Evolutionary conservation across 2,113 vertebrate species (phyloP), one percentile per base, ranked within the genome.

Genomic region (Sebastes fasciatus): DNA sequence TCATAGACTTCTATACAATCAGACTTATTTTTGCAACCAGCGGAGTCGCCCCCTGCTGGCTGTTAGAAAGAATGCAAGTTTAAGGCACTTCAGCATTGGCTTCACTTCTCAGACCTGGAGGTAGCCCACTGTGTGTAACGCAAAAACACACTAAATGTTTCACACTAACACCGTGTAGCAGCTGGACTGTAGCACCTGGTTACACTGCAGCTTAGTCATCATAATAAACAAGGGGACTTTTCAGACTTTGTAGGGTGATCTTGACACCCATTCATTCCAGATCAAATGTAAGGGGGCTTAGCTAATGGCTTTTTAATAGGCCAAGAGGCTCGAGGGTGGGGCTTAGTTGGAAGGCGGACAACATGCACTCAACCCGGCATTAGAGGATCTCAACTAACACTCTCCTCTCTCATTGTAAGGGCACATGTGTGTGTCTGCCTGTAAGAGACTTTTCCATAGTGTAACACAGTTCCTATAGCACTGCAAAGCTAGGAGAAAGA

Each of bases 231-330:
- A 77, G 90, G 91, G 64, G 82, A 95, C 94, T 87, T 95, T 93
- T 94, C 94, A 91, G 93, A 88, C 60, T 61, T 66, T 75, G 78
- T 40, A 4, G 54, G 92, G 94, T 93, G 94, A 95, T 95, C 95
- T 94, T 96, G 96, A 97, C 96, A 96, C 91, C 87, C 94, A 95
- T 96, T 96, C 95, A 96, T 94, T 94, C 93, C 93, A 93, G 96
- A 95, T 96, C 96, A 96, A 97, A 96, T 96, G 94, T 93, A 77
- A 84, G 79, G 57, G 90, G 94, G 92, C 93, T 97, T 95, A 96
- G 96, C 96, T 97, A 97, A 98, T 97, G 96, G 96, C 92, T 96
- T 97, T 96, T 96, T 96, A 97, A 97, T 95, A 90, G 96, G 95
- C 94, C 94, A 80, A 45, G 85, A 94, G 94, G 95, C 94, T 96